These are phyloP conservation scores for Achatina immaculata DNA, from an alignment of 1,140 invertebrate genomes.

Conservation along the genomic window DNA sequence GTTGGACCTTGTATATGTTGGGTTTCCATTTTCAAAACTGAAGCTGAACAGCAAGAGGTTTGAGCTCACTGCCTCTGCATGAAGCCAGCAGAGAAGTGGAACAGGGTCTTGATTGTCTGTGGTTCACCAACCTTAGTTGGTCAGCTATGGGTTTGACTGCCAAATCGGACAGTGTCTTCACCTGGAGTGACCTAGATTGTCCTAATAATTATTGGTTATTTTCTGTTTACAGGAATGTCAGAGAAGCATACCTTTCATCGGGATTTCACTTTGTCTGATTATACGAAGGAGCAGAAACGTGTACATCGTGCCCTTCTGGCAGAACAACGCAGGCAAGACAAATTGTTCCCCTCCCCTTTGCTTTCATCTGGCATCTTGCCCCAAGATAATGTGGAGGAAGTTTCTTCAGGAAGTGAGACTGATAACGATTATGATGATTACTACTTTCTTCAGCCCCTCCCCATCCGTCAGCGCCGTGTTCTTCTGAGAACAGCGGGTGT, in stretches of 20 bases:
- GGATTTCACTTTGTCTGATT: constrained; percentile 84
- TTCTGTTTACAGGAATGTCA: constrained; percentile 79
- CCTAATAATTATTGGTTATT: neutral
- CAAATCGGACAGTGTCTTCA: too few species aligned
- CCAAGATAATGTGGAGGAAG: constrained; percentile 26
- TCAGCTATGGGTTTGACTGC: too few species aligned
- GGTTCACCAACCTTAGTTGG: too few species aligned
- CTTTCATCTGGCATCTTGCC: constrained; percentile 28
- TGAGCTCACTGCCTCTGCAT: too few species aligned
- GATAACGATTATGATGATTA: constrained; percentile 80
- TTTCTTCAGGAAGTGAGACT: constrained; percentile 55
- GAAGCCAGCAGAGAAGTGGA: too few species aligned
- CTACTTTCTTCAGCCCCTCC: constrained; percentile 91
- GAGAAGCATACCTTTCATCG: constrained; percentile 84
- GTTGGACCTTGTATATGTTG: too few species aligned
- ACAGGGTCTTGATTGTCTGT: too few species aligned
- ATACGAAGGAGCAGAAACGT: constrained; percentile 87
- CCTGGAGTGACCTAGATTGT: too few species aligned
- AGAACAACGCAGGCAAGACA: constrained; percentile 78
- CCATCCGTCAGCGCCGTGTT: constrained; percentile 88
- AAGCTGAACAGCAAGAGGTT: too few species aligned
- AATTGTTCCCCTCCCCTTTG: constrained; percentile 53
- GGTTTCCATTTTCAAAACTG: too few species aligned
- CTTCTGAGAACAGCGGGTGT: constrained; percentile 90
- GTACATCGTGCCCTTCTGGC: constrained; percentile 86